Base-by-base conservation (phyloP, 2,113 vertebrate species). In the Nerophis ophidion region DNA sequence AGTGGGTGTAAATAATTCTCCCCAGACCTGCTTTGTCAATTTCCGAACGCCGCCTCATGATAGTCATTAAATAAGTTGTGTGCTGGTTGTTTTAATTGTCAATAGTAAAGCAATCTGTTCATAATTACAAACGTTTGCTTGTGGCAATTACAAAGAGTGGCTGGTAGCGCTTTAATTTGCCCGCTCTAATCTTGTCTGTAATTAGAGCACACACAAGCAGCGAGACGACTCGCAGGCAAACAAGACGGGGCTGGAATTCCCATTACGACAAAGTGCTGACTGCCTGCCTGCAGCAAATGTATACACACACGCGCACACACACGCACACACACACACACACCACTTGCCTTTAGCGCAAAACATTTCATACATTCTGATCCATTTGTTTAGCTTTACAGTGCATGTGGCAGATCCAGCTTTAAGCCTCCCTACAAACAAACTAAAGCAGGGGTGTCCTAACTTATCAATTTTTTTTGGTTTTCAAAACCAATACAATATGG, bases 51-150 rank as follows among this genome's bases (percentile, higher is more conserved):
- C 81, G 84, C 90, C 81, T 89, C 83, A 81, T 74, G 68, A 84
- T 81, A 88, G 88, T 89, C 86, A 83, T 91, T 89, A 90, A 91
- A 88, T 91, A 89, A 87, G 88, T 90, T 87, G 84, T 86, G 40
- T 44, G 40, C 40, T 86, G 89, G 87, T 91, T 90, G 84, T 91
- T 91, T 90, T 90, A 91, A 90, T 92, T 91, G 90, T 91, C 87
- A 79, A 87, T 87, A 89, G 89, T 89, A 87, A 91, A 88, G 86
- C 89, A 92, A 91, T 91, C 91, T 91, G 89, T 91, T 91, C 88
- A 91, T 91, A 92, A 91, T 92, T 91, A 91, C 90, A 92, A 92
- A 91, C 89, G 90, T 91, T 91, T 91, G 91, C 91, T 90, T 87
- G 87, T 88, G 90, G 89, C 89, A 89, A 91, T 90, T 90, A 90